Base-by-base conservation (phyloP, 2,888 invertebrate genomes). In the Eretmocerus hayati region DNA sequence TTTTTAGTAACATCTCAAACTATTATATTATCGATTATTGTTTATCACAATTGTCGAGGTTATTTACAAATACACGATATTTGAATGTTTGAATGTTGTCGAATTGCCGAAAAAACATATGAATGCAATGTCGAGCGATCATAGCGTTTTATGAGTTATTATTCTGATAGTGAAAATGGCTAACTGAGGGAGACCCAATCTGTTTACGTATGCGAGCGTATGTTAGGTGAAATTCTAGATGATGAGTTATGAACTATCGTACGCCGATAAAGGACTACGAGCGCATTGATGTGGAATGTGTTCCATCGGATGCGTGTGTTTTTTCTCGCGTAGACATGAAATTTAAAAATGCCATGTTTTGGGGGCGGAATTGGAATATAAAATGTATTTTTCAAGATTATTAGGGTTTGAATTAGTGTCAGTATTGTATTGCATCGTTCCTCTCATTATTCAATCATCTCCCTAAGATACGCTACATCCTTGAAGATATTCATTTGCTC, bases 11-110 rank as follows among this genome's bases (percentile, higher is more conserved):
- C 42, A 45, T 48, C 33, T 50, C 31, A 23, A 42, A 39, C 35
- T 37, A 46, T 48, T 62, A 59, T 65, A 62, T 64, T 61, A 63
- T 53, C 59, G 52, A 59, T 56, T 57, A 58, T 59, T 54, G 62
- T 58, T 54, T 21, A 40, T 62, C 57, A 62, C 63, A 57, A 62
- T 60, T 56, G 62, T 59, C 60, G 63, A 48, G 49, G 49, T 51
- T 51, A 51, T 50, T 45, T 50, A 50, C 35, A 38, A 50, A 62
- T 49, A 54, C 65, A 66, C 63, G 63, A 66, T 69, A 68, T 67
- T 68, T 69, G 67, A 69, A 69, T 69, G 68, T 68, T 69, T 50
- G 50, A 50, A 54, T 54, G 53, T 50, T 48, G 50, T 50, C 50
- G 38, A 50, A 46, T 43, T 46, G 36, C 36, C 31, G 43, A 42